Evolutionary conservation across 64 coral and sea anemone genomes (phyloP).

Genomic region (Catalaphyllia jardinei): DNA sequence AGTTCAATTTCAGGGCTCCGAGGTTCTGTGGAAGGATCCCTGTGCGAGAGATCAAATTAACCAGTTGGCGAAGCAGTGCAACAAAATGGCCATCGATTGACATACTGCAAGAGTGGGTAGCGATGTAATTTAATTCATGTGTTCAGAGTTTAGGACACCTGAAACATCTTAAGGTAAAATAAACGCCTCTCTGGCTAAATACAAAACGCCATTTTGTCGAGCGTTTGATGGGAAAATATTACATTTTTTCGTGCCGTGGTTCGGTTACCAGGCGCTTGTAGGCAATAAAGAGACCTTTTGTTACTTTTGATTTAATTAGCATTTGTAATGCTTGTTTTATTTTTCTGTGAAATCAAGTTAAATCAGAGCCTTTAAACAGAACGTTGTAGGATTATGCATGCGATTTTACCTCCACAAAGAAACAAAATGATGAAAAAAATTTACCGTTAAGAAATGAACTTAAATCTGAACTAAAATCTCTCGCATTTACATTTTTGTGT

Average conservation of each 20-base stretch:
- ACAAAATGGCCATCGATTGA: background rate
- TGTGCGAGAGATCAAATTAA: background rate
- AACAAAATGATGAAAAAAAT: background rate
- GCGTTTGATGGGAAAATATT: conserved; percentile 16
- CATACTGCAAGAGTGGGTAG: conserved; percentile 14
- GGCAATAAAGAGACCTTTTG: conserved; percentile 26
- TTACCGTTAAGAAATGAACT: no score
- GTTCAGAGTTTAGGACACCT: background rate
- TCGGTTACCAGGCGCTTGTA: background rate
- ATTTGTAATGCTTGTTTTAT: conserved; percentile 6
- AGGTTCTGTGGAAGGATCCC: background rate
- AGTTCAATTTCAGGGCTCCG: background rate
- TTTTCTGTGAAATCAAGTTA: background rate
- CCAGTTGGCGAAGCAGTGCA: background rate
- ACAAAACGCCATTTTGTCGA: background rate
- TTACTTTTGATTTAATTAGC: conserved; percentile 29
- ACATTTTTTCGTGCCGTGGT: conserved; percentile 29
- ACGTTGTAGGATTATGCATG: background rate
- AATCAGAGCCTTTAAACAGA: background rate
- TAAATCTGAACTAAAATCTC: background rate
- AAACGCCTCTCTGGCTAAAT: background rate
- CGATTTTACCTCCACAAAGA: background rate
- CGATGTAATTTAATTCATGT: conserved; percentile 3
- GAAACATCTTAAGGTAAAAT: background rate
- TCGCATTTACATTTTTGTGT: background rate